Conservation (phyloP, 2,888 invertebrate genomes). For the Ellobium chinense region DNA sequence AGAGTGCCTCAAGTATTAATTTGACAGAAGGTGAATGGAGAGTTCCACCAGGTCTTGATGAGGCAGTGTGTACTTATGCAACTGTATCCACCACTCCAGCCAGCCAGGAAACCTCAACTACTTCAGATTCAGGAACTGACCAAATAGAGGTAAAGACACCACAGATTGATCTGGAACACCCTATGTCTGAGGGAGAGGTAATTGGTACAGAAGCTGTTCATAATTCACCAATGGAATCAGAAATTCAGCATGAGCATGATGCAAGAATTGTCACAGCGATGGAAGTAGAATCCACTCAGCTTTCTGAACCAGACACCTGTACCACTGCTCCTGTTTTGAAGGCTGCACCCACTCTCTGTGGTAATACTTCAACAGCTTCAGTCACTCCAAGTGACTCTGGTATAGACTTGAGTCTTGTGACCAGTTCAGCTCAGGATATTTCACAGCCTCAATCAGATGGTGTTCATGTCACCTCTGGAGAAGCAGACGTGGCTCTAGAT, state of each 20-base stretch:
- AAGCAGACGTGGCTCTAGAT: neutral
- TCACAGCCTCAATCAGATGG: neutral
- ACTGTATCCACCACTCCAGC: no score
- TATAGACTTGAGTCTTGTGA: neutral
- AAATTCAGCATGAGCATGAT: no score
- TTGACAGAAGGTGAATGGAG: conserved; percentile 44
- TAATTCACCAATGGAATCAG: no score
- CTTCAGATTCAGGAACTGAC: no score
- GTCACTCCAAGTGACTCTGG: neutral
- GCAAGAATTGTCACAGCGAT: neutral
- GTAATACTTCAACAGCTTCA: neutral
- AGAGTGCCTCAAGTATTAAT: conserved; percentile 1
- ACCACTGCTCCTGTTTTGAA: neutral
- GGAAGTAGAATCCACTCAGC: neutral
- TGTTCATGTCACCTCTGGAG: neutral
- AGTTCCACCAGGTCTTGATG: conserved; percentile 19
- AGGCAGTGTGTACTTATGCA: neutral
- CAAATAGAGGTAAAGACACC: no score
- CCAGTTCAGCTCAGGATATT: neutral
- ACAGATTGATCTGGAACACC: no score
- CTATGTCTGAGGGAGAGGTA: no score
- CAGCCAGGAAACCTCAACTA: no score
- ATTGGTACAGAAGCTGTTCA: no score
- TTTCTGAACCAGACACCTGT: neutral
- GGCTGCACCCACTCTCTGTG: neutral